Percentiles rank a stretch among this genome's conserved stretches.
Evolutionary conservation across 2,888 invertebrate genomes (phyloP).

Genomic region (Noctuana brunneofusca): DNA sequence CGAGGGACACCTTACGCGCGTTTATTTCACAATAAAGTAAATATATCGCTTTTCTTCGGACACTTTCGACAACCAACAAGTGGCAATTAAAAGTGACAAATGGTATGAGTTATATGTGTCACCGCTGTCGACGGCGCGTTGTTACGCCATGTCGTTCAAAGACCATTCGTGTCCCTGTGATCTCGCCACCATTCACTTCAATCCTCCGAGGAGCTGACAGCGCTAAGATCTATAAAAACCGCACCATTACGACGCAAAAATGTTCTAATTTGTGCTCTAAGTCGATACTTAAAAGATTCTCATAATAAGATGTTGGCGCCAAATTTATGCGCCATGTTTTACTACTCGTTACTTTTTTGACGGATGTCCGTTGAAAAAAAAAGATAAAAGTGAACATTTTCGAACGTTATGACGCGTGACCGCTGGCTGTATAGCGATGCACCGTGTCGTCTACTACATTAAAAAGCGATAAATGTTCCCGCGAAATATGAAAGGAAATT

Average conservation of each 20-base stretch:
- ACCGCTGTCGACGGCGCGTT: slow-evolving; percentile 50
- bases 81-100: slow-evolving; percentile 83
- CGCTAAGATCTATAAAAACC: slow-evolving; percentile 40
- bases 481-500: slow-evolving; percentile 49
- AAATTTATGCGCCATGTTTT: slow-evolving; percentile 46
- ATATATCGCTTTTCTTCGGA: slow-evolving; percentile 69
- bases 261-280: slow-evolving; percentile 40
- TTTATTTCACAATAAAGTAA: slow-evolving; percentile 78
- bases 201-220: slow-evolving; percentile 43
- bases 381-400: slow-evolving; percentile 62
- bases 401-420: slow-evolving; percentile 62
- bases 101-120: slow-evolving; percentile 67
- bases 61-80: slow-evolving; percentile 73
- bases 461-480: slow-evolving; percentile 68
- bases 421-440: slow-evolving; percentile 53
- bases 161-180: slow-evolving; percentile 54
- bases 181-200: slow-evolving; percentile 60
- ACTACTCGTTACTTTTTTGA: slow-evolving; percentile 54
- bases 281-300: slow-evolving; percentile 28
- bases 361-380: slow-evolving; percentile 57
- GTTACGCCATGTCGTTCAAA: slow-evolving; percentile 64
- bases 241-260: slow-evolving; percentile 20
- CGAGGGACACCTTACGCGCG: slow-evolving; percentile 47
- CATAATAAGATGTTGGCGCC: slow-evolving; percentile 49
- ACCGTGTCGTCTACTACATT: slow-evolving; percentile 67